These are phyloP conservation scores for Lasioglossum morio DNA, from an alignment of 2,888 invertebrate genomes.

Conservation along the genomic window DNA sequence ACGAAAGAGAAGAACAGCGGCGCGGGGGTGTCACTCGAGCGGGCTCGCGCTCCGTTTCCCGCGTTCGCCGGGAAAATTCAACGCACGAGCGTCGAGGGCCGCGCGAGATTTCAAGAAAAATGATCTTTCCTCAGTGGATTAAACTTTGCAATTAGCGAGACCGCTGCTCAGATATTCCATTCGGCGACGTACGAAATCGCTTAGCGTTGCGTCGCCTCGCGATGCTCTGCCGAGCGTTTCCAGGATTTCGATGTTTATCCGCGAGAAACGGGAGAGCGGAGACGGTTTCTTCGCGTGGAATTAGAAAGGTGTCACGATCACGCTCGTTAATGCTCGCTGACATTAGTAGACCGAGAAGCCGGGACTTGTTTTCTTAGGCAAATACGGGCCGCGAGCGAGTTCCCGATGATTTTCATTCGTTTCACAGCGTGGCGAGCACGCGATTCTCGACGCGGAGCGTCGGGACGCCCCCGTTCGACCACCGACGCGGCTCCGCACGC, in stretches of 20 bases:
- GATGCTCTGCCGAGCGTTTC: not conserved
- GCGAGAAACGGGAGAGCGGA: not conserved
- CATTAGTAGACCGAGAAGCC: slow-evolving; percentile 46
- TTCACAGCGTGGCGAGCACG: slow-evolving; percentile 22
- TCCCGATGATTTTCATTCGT: slow-evolving; percentile 52
- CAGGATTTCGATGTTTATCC: slow-evolving; percentile 1
- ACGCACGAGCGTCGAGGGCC: not conserved
- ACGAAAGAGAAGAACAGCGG: slow-evolving; percentile 36
- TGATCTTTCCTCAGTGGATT: not conserved
- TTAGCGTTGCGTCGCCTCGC: no score
- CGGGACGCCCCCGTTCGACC: not conserved
- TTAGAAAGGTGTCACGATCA: slow-evolving; percentile 41
- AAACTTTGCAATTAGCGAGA: slow-evolving; percentile 9
- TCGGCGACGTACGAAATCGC: not conserved
- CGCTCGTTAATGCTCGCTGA: slow-evolving; percentile 33
- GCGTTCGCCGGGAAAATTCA: slow-evolving; percentile 8
- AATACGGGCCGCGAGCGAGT: slow-evolving; percentile 19
- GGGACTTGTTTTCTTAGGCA: slow-evolving; percentile 22
- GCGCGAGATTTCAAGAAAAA: not conserved
- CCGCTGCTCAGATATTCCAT: not conserved
- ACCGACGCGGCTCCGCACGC: not conserved
- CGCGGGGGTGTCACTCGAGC: slow-evolving; percentile 11
- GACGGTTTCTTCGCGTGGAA: slow-evolving; percentile 17
- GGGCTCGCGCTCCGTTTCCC: slow-evolving; percentile 12
- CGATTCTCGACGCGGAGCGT: not conserved